Evolutionary conservation across 2,888 invertebrate genomes (phyloP).

Genomic region (Heliconius aoede): DNA sequence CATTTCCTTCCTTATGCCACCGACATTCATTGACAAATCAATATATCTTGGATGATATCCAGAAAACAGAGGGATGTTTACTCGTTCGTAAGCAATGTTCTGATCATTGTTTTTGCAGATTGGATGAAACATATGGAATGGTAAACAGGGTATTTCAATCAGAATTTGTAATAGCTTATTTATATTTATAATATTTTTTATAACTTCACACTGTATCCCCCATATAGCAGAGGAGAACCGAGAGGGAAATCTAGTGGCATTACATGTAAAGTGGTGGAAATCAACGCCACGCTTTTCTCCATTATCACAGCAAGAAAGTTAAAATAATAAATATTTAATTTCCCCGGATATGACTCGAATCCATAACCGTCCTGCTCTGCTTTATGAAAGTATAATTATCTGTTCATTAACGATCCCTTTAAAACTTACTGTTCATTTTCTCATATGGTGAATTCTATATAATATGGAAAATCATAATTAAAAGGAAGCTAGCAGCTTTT

Average conservation of each 20-base stretch:
- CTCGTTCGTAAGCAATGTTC: conserved; percentile 49
- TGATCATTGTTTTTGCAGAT: conserved; percentile 53
- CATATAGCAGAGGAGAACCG: too few relatives aligned
- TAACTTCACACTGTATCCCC: not conserved
- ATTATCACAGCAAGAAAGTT: too few relatives aligned
- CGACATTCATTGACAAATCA: conserved; percentile 48
- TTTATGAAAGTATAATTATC: too few relatives aligned
- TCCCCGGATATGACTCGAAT: too few relatives aligned
- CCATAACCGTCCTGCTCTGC: too few relatives aligned
- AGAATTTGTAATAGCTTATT: conserved; percentile 10
- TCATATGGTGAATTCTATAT: not conserved
- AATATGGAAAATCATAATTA: conserved; percentile 5
- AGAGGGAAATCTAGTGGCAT: too few relatives aligned
- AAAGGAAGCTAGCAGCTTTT: not conserved
- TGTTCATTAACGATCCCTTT: not conserved
- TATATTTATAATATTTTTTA: not conserved
- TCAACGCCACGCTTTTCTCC: too few relatives aligned
- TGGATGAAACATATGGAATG: conserved; percentile 44
- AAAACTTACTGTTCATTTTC: not conserved
- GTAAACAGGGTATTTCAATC: conserved; percentile 33
- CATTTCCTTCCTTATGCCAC: conserved; percentile 32
- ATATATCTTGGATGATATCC: conserved; percentile 52
- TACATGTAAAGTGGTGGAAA: too few relatives aligned
- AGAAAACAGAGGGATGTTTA: conserved; percentile 51
- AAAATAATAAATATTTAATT: too few relatives aligned